Evolutionary conservation across 2,113 vertebrate genomes (phyloP).

Genomic region (Micromys minutus): DNA sequence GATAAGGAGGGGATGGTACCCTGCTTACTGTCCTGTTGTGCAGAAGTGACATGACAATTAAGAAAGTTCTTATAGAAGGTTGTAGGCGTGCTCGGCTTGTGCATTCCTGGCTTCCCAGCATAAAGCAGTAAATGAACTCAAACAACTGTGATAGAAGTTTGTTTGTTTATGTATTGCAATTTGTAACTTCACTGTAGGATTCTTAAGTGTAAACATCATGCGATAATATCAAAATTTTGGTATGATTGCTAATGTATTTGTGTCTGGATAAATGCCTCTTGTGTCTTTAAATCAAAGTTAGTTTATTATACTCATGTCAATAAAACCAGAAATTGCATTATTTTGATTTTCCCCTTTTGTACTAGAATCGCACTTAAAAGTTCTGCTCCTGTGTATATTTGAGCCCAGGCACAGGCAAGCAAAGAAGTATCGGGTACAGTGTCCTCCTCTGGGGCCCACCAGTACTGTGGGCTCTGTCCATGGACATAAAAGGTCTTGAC

Average conservation of each 20-base stretch:
- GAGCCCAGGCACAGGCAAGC: constrained; percentile 14
- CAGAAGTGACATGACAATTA: neutral
- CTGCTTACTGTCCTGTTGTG: neutral
- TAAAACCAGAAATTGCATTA: constrained; percentile 3
- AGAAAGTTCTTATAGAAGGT: neutral
- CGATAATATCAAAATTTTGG: neutral
- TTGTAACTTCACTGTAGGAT: neutral
- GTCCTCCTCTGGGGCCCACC: constrained; percentile 49
- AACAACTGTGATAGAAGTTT: neutral
- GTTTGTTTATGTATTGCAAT: neutral
- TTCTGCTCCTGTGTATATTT: neutral
- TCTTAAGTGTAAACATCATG: neutral
- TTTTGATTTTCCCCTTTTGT: constrained; percentile 45
- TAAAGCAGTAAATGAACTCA: neutral
- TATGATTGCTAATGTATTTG: neutral
- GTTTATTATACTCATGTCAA: neutral
- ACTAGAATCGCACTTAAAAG: constrained; percentile 7
- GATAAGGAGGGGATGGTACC: neutral
- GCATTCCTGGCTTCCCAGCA: neutral
- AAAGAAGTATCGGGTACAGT: neutral
- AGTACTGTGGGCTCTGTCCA: constrained; percentile 40
- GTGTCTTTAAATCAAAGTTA: constrained; percentile 36
- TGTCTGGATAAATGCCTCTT: neutral
- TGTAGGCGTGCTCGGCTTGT: neutral
- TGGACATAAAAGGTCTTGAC: constrained; percentile 13